Base-by-base conservation (phyloP, 53 echinoderm and acorn worm species). In the Zoroaster sp. region DNA sequence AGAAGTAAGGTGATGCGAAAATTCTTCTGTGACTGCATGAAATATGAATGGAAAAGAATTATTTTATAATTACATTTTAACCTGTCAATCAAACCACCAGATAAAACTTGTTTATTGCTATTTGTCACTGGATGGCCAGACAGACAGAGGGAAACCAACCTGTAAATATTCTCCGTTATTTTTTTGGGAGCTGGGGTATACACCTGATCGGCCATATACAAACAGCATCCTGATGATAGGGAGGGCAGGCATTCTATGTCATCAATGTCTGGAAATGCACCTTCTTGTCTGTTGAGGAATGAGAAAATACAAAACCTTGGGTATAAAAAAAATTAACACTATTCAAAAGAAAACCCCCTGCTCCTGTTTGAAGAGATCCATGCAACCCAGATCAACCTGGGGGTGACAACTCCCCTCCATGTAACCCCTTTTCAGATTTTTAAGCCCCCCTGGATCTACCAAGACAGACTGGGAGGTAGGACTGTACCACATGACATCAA, bases 1-100 rank as follows among this genome's bases (percentile, higher is more conserved):
- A 99, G 93, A 99, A 99, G 69, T 96, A 99, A 0, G 99, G 96
- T 32, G 99, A 99, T 55, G 80, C 74, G 74, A 7, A 99, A 79
- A 17, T 37, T 55, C 63, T 79, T 44, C 65, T 93, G 94, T 36
- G 91, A 91, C 99, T 99, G 83, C 0, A 75, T 15, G 66, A 40
- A 67, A 47, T 23, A 49, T 33, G 4, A 83, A 40, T 35, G 40
- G 21, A 49, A 15, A 31, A 1, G 23, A 72, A 39, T 47, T 12
- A 3, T n/a, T n/a, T 0, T 25, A 39, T 13, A 28, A 1, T 72
- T 28, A 39, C 17, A 37, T n/a, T n/a, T n/a, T n/a, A n/a, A n/a
- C n/a, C n/a, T n/a, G n/a, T n/a, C n/a, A n/a, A n/a, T n/a, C n/a
- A n/a, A n/a, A n/a, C n/a, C n/a, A n/a, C n/a, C n/a, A n/a, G n/a